A percentile compares a stretch with the other conserved stretches of the same genome.
These are phyloP conservation scores for Cladorhizidae sp. DNA, from an alignment of 37 sponge, comb jelly and placozoan genomes.

Conservation along the genomic window DNA sequence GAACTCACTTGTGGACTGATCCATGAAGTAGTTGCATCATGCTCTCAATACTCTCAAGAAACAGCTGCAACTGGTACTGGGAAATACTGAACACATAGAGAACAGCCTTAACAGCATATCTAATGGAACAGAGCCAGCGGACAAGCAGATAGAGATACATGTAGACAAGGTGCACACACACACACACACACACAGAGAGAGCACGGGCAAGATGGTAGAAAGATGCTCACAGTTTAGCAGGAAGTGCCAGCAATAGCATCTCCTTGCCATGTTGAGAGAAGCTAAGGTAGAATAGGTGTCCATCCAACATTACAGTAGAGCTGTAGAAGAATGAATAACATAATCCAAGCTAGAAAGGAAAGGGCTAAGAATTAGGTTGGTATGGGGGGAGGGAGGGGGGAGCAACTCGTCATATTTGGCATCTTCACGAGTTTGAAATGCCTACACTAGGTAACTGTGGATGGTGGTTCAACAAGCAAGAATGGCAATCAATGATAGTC, in stretches of 20 bases:
- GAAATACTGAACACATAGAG: constrained; percentile 14
- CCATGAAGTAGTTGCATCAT: constrained; percentile 30
- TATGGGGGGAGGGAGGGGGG: too few relatives aligned
- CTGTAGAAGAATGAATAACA: constrained; percentile 3
- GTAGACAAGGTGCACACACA: too few relatives aligned
- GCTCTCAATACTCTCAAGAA: constrained; percentile 3
- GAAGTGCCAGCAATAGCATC: constrained; percentile 55
- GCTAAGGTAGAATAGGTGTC: constrained; percentile 25
- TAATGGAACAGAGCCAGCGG: too few relatives aligned
- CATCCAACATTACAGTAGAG: constrained; percentile 38
- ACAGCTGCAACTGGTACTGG: constrained; percentile 29
- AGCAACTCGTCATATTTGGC: too few relatives aligned
- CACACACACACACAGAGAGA: too few relatives aligned
- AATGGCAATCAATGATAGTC: too few relatives aligned
- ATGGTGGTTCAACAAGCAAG: too few relatives aligned
- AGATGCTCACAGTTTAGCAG: constrained; percentile 33
- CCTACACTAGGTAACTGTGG: too few relatives aligned
- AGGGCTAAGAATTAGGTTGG: background rate
- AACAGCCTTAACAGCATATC: too few relatives aligned
- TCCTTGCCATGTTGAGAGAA: constrained; percentile 54
- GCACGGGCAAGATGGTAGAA: background rate
- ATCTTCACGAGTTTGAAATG: too few relatives aligned
- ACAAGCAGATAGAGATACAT: too few relatives aligned
- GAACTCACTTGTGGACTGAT: constrained; percentile 30
- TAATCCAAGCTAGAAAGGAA: background rate